These are phyloP conservation scores for Psittacara wagleri DNA, from an alignment of 2,113 vertebrate species.

Conservation along the genomic window DNA sequence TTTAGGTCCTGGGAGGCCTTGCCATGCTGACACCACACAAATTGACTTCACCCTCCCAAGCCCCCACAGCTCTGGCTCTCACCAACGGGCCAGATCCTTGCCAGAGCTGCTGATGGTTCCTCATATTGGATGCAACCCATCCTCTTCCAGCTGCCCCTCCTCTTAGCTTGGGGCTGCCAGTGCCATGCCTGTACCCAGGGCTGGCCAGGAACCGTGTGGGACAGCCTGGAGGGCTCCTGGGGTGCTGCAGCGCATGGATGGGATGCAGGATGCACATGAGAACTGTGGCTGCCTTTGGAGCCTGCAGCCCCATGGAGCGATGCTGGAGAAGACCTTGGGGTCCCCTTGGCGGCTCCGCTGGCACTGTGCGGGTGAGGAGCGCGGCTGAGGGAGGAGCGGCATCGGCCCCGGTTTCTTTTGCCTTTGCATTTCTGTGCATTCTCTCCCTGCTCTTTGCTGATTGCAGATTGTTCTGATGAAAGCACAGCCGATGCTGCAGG, in stretches of 20 bases:
- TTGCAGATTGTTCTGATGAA: slow-evolving; percentile 21
- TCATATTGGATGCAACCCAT: accelerated
- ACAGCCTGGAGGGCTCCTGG: background rate
- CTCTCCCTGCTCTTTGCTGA: slow-evolving; percentile 18
- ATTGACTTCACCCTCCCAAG: background rate
- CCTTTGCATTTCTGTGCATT: background rate
- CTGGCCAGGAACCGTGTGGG: accelerated
- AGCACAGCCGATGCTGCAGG: background rate
- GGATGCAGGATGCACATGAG: background rate
- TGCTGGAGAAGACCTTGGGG: background rate
- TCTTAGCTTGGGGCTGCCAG: background rate
- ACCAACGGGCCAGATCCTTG: background rate
- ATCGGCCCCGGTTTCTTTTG: background rate
- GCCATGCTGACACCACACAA: background rate
- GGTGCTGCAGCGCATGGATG: accelerated
- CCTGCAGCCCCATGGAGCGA: accelerated
- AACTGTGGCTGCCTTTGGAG: background rate
- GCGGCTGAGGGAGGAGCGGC: background rate
- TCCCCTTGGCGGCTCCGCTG: background rate
- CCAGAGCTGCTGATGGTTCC: background rate
- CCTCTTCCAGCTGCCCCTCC: background rate
- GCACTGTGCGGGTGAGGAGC: background rate
- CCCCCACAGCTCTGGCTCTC: background rate
- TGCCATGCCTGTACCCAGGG: accelerated
- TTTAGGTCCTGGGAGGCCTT: background rate